Conservation (phyloP, 2,113 vertebrate genomes). For the Syngnathoides biaculeatus region DNA sequence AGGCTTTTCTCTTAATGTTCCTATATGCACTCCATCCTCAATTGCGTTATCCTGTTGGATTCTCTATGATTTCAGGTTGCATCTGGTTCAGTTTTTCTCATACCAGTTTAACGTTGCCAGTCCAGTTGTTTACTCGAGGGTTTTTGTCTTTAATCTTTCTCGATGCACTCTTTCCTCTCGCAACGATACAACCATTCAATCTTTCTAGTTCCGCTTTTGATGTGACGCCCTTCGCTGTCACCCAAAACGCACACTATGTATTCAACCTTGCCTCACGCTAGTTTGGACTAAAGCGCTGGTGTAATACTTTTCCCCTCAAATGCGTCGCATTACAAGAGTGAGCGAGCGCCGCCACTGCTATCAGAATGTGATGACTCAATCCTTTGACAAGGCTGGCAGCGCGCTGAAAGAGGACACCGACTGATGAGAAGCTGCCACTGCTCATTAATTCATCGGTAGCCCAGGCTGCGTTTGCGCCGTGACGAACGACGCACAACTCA, state of each 20-base stretch:
- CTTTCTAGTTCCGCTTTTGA: background rate
- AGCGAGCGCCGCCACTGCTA: slow-evolving; percentile 51
- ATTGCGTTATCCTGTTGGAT: background rate
- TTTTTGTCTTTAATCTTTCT: background rate
- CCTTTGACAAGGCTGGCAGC: slow-evolving; percentile 65
- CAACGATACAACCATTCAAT: background rate
- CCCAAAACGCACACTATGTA: background rate
- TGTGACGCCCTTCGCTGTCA: background rate
- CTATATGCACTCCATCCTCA: background rate
- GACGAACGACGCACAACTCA: slow-evolving; percentile 1
- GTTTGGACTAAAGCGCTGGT: slow-evolving; percentile 14
- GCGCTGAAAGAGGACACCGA: slow-evolving; percentile 53
- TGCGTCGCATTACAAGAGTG: slow-evolving; percentile 14
- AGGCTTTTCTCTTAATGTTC: background rate
- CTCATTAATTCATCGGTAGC: slow-evolving; percentile 51
- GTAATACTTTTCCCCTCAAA: slow-evolving; percentile 27
- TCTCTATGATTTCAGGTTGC: background rate
- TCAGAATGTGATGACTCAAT: slow-evolving; percentile 70
- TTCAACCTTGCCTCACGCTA: slow-evolving; percentile 3
- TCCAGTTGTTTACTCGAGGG: background rate
- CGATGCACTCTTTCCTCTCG: background rate
- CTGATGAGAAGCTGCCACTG: slow-evolving; percentile 67
- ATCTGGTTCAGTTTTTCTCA: background rate
- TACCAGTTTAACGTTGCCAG: background rate
- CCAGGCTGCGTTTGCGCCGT: background rate